Percentiles rank a stretch among this genome's conserved stretches.
Evolutionary conservation across 2,888 invertebrate species (phyloP).

Genomic region (Agonopterix arenella): DNA sequence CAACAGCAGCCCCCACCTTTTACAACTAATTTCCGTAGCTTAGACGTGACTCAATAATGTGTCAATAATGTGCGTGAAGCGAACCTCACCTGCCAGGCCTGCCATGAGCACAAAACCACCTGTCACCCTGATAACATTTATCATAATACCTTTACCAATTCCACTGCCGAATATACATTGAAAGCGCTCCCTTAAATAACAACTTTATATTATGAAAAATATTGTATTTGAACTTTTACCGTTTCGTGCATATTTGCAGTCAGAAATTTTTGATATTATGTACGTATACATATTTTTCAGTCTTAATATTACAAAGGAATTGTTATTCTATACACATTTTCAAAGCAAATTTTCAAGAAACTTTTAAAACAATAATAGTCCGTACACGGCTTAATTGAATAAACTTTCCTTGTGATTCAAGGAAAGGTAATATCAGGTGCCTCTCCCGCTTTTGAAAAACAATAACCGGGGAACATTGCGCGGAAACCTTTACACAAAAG

Average conservation of each 20-base stretch:
- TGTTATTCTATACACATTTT: neutral
- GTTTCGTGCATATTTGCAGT: neutral
- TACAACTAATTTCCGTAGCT: constrained; percentile 40
- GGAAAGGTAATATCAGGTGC: constrained; percentile 60
- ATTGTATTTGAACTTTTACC: neutral
- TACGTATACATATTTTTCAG: neutral
- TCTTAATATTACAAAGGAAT: neutral
- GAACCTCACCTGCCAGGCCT: constrained; percentile 20
- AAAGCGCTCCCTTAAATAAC: constrained; percentile 2
- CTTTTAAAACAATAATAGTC: neutral
- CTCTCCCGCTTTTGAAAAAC: constrained; percentile 65
- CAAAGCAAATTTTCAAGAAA: neutral
- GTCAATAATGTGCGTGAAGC: constrained; percentile 42
- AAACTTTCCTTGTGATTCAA: constrained; percentile 57
- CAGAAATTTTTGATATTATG: neutral
- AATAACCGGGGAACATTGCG: constrained; percentile 67
- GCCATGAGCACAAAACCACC: constrained; percentile 35
- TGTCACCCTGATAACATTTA: constrained; percentile 53
- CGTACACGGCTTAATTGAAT: constrained; percentile 51
- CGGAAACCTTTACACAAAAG: constrained; percentile 68
- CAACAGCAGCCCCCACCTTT: constrained; percentile 28
- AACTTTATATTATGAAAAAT: neutral
- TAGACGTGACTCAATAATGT: constrained; percentile 48
- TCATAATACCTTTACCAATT: constrained; percentile 47
- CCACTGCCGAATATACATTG: constrained; percentile 12